Evolutionary conservation across 2,113 vertebrate genomes (phyloP), one percentile per base, ranked within the genome.

Genomic region (Saguinus midas): DNA sequence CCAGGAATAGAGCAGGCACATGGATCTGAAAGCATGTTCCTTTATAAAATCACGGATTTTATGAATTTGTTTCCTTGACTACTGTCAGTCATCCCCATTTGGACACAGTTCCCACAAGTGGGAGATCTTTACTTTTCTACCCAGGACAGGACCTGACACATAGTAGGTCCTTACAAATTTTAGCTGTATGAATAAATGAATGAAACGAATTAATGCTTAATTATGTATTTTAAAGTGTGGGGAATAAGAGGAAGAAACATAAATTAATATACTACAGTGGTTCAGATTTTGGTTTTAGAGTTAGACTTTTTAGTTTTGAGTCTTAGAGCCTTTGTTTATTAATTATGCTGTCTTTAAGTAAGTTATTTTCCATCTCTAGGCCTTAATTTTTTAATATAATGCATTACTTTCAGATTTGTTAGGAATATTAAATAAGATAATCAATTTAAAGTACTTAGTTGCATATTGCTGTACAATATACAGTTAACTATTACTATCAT

Each of bases 371-470:
- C 20, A 35, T 84, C 35, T 72, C 6, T 90, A 20, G 84, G 23
- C 23, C 18, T 92, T 88, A 76, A 57, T 68, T 92, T 88, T 6
- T 70, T 68, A 12, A 89, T 72, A 48, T 43, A 72, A 61, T 70
- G 14, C 27, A 68, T 78, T 72, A 68, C 18, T 68, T 76, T 50
- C 50, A 43, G 52, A 3, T 48, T 48, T 93, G 35, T 61, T 84
- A 64, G 88, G 13, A 84, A n/a, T 70, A 84, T 84, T 89, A 57
- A 40, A 40, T 72, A 73, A 64, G 6, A 61, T 75, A 58, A 88
- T 92, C 27, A 40, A 89, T 86, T 75, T 76, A 83, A 68, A 70
- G 88, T 68, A 78, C n/a, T 95, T 89, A 50, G 27, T 16, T 84
- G 18, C 25, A 32, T 32, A 43, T 58, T n/a, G 29, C 7, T 29